Evolutionary conservation across 1,140 invertebrate genomes (phyloP), one percentile per base, ranked within the genome.

Genomic region (Drosophila obscura): DNA sequence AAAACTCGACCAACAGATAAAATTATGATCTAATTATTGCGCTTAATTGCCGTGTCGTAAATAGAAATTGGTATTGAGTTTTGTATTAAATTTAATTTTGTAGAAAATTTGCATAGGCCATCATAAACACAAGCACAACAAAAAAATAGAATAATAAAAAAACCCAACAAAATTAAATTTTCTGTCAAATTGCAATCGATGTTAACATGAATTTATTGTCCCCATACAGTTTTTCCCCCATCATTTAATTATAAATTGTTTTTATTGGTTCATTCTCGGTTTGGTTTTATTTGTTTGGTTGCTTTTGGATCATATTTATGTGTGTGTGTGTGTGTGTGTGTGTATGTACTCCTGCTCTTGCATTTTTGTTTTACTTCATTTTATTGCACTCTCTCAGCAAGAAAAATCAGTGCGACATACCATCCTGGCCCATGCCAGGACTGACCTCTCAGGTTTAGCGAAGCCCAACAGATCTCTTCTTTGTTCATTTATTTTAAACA

Each of bases 1-100:
- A 31, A 15, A 51, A 26, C 44, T 68, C 35, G 43, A 31, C 26
- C 41, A 68, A 49, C 64, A 68, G 58, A 35, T 9, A 0, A 13
- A 39, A 69, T 69, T 69, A 69, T 69, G 35, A 69, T 69, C 64
- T 69, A 69, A 69, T 69, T 69, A 69, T 69, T 56, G 48, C 9
- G 35, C 52, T 15, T 69, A 58, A 69, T 69, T 58, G 64, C 24
- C 64, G n/a, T 26, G 45, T 44, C 16, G 35, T 67, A 57, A 7
- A 51, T 58, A 69, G 51, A 69, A 69, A 69, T 69, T 69, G 26
- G 22, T 69, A 69, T 58, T 69, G 52, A 69, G 52, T 69, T 69
- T 66, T 15, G 44, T 35, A 43, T 43, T 26, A 69, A 69, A 69
- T 43, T 28, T 31, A 68, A 68, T 68, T 68, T 22, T 24, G 28